Evolutionary conservation across 2,113 vertebrate genomes (phyloP).

Genomic region (Mugil cephalus): DNA sequence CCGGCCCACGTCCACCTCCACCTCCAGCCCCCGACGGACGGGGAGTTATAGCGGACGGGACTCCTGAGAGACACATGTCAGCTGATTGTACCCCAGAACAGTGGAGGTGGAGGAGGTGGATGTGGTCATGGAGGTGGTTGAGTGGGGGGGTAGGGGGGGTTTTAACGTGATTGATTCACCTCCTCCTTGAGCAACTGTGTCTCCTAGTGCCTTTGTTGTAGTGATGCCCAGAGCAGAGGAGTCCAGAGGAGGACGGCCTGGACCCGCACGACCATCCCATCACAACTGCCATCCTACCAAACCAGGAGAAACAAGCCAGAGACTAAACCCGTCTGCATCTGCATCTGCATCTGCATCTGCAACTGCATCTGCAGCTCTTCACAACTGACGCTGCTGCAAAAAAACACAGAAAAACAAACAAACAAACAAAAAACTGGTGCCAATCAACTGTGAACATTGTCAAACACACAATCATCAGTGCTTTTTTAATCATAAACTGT

Average conservation of each 20-base stretch:
- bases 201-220: constrained; percentile 80
- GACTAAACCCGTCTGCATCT: neutral
- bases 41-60: neutral
- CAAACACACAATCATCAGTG: constrained; percentile 42
- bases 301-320: constrained; percentile 41
- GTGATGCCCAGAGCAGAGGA: constrained; percentile 11
- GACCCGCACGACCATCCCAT: constrained; percentile 38
- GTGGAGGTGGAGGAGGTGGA: constrained; percentile 9
- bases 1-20: constrained; percentile 21
- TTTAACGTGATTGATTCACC: no score
- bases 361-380: constrained; percentile 26
- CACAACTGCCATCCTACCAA: constrained; percentile 25
- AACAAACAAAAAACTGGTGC: constrained; percentile 44
- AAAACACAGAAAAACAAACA: no score
- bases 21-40: neutral
- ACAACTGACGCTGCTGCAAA: constrained; percentile 27
- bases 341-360: constrained; percentile 32
- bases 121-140: neutral
- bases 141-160: no score
- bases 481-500: constrained; percentile 36
- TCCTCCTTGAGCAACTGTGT: constrained; percentile 47
- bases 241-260: constrained; percentile 25
- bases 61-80: constrained; percentile 17
- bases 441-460: constrained; percentile 66
- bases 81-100: constrained; percentile 36